phyloP scores from a whole-genome alignment of 1,140 invertebrate genomes.

The Pomacea maculata region DNA sequence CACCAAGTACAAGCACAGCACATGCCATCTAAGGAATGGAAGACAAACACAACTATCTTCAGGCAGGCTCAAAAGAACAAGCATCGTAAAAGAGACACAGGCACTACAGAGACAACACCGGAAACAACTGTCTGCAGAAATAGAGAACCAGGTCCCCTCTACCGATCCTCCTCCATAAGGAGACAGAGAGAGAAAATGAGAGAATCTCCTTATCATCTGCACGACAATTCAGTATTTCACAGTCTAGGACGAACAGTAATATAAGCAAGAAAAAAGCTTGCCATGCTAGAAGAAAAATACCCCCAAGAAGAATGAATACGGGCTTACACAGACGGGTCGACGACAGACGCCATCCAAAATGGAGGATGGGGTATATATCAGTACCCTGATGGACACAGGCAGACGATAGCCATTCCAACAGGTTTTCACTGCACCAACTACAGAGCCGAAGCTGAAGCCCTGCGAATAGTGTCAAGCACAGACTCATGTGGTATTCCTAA shows the following conservation, averaged over 20 bases:
- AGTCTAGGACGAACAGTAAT: background rate
- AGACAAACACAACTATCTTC: background rate
- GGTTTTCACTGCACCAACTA: background rate
- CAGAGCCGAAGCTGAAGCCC: too few relatives aligned
- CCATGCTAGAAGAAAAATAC: background rate
- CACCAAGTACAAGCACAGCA: too few relatives aligned
- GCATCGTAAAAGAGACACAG: background rate
- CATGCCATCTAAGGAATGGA: too few relatives aligned
- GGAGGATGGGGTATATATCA: background rate
- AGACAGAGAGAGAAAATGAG: background rate
- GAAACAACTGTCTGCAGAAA: background rate
- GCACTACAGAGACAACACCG: background rate
- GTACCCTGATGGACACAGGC: too few relatives aligned
- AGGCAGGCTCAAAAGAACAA: background rate
- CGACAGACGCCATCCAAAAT: conserved; percentile 6
- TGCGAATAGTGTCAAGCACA: too few relatives aligned
- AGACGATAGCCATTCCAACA: background rate
- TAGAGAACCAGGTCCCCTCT: too few relatives aligned
- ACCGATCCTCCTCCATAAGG: background rate
- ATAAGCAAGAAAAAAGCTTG: background rate
- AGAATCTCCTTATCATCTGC: background rate
- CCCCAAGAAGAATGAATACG: background rate
- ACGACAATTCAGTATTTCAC: background rate
- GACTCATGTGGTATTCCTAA: too few relatives aligned
- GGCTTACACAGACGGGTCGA: background rate